A percentile compares a stretch with the other conserved stretches of the same genome.
These are phyloP conservation scores for Nemopilema nomurai DNA, from an alignment of 30 jellyfish, hydroid and myxozoan species.

Conservation along the genomic window DNA sequence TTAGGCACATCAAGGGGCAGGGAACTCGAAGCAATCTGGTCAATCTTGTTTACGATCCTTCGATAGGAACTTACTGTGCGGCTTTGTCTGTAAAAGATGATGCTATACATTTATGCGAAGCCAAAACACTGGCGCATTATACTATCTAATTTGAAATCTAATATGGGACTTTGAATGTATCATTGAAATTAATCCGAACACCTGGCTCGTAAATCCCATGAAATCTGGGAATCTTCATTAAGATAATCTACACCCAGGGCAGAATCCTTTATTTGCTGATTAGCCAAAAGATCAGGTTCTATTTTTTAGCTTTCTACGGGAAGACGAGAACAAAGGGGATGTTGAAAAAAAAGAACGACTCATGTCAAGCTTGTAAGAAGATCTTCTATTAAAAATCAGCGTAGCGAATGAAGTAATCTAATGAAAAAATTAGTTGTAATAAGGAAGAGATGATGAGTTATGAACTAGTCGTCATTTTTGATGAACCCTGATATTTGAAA, in stretches of 20 bases:
- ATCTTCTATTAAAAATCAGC: slow-evolving; percentile 3
- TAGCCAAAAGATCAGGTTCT: slow-evolving; percentile 22
- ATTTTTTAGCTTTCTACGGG: background rate
- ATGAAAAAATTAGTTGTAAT: background rate
- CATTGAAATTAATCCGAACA: slow-evolving; percentile 39
- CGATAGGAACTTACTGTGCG: slow-evolving; percentile 10
- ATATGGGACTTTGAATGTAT: slow-evolving; percentile 35
- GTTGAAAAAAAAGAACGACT: background rate
- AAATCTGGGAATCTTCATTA: slow-evolving; percentile 24
- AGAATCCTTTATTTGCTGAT: slow-evolving; percentile 24
- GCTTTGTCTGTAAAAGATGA: background rate
- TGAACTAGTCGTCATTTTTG: slow-evolving; percentile 3
- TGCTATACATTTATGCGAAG: background rate
- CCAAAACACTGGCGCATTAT: slow-evolving; percentile 30
- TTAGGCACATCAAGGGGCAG: background rate
- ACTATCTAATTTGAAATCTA: slow-evolving; percentile 15
- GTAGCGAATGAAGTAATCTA: slow-evolving; percentile 19
- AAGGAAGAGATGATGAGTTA: slow-evolving; percentile 16
- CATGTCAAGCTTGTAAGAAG: background rate
- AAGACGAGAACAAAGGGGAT: slow-evolving; percentile 19
- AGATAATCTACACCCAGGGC: slow-evolving; percentile 44
- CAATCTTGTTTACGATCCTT: slow-evolving; percentile 6
- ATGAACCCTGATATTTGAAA: background rate
- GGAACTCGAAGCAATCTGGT: background rate
- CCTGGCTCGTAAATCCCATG: slow-evolving; percentile 46